Evolutionary conservation across 2,888 invertebrate species (phyloP).

Genomic region (Hirtodrosophila trivittata): DNA sequence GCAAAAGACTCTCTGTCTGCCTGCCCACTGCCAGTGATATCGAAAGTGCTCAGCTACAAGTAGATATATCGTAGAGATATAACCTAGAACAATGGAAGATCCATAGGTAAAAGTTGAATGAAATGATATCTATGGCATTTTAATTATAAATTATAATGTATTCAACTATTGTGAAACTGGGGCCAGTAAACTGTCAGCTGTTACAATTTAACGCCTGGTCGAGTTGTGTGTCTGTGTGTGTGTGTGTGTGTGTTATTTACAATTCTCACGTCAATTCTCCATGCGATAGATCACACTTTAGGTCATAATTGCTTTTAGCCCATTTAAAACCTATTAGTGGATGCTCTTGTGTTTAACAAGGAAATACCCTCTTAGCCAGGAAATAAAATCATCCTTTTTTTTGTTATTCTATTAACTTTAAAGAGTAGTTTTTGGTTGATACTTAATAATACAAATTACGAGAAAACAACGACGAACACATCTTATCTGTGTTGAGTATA

Average conservation of each 20-base stretch:
- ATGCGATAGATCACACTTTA: slow-evolving; percentile 35
- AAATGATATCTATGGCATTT: slow-evolving; percentile 27
- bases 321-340: slow-evolving; percentile 14
- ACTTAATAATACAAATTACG: no score
- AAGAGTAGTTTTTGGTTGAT: no score
- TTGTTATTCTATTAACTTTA: no score
- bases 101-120: slow-evolving; percentile 21
- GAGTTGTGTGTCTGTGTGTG: slow-evolving; percentile 18
- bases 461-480: no score
- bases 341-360: no score
- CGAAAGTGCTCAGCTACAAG: slow-evolving; percentile 52
- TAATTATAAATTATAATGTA: slow-evolving; percentile 29
- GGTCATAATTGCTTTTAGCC: slow-evolving; percentile 43
- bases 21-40: slow-evolving; percentile 41
- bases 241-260: slow-evolving; percentile 13
- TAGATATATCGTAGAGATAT: slow-evolving; percentile 21
- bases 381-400: no score
- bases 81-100: slow-evolving; percentile 33
- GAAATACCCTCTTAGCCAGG: no score
- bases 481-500: no score
- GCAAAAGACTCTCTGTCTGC: slow-evolving; percentile 34
- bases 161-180: slow-evolving; percentile 42
- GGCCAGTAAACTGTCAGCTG: slow-evolving; percentile 57
- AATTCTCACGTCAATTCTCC: slow-evolving; percentile 58
- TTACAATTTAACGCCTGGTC: slow-evolving; percentile 68